Evolutionary conservation across 2,113 vertebrate species (phyloP).

Genomic region (Odontesthes bonariensis): DNA sequence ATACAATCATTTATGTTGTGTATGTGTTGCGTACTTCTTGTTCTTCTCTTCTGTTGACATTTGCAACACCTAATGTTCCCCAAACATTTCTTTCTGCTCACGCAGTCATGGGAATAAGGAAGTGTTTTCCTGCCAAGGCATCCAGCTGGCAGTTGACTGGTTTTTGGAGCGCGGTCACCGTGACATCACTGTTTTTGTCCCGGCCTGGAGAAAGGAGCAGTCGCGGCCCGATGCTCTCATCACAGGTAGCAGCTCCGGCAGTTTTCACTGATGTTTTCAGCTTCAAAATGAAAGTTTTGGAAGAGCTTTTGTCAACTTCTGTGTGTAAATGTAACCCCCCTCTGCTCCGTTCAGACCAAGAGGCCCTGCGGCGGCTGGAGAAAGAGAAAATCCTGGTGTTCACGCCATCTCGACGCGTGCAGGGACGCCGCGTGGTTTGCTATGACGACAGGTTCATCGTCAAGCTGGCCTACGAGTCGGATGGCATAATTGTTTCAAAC

Average conservation of each 20-base stretch:
- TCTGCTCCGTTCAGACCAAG: constrained; percentile 86
- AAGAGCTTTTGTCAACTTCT: not conserved
- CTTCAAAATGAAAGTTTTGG: too few species aligned
- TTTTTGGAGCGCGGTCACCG: constrained; percentile 96
- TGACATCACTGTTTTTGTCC: constrained; percentile 96
- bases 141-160: constrained; percentile 97
- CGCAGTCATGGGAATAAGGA: constrained; percentile 98
- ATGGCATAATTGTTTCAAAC: constrained; percentile 97
- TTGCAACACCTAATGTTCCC: too few species aligned
- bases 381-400: constrained; percentile 98
- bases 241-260: constrained; percentile 83
- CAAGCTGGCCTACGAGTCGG: constrained; percentile 95
- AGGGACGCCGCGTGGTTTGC: constrained; percentile 96
- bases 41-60: too few species aligned
- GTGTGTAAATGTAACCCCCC: not conserved
- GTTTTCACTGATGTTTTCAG: not conserved
- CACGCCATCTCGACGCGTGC: constrained; percentile 94
- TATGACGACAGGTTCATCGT: constrained; percentile 98
- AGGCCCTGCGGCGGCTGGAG: constrained; percentile 92
- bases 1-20: too few species aligned
- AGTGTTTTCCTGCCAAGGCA: constrained; percentile 98
- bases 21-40: too few species aligned
- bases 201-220: constrained; percentile 98
- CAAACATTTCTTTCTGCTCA: constrained; percentile 6
- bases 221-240: constrained; percentile 98